A percentile compares a stretch with the other conserved stretches of the same genome.
Conservation (phyloP, 2,797 vertebrate genomes). For the Syndactyla subalaris region DNA sequence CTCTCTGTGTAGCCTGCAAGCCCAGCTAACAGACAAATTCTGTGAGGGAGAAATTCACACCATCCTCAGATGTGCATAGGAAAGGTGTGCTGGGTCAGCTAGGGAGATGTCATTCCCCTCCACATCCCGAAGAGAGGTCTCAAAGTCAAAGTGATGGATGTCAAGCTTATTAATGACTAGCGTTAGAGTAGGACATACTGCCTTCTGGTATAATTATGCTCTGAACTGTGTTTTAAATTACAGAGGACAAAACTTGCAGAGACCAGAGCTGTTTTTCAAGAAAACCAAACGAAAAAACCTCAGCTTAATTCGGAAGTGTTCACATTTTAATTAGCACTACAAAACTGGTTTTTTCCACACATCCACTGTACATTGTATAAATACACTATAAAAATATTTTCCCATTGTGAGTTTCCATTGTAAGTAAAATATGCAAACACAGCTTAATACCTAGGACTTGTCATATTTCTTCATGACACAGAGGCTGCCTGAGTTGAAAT, state of each 20-base stretch:
- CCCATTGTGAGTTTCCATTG: neutral
- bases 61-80: neutral
- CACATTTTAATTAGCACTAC: neutral
- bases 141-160: neutral
- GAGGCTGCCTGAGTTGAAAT: neutral
- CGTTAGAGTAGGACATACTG: neutral
- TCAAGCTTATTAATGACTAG: neutral
- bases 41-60: neutral
- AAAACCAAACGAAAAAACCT: neutral
- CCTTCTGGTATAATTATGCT: neutral
- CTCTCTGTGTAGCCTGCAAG: neutral
- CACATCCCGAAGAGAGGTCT: neutral
- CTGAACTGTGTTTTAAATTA: neutral
- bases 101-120: neutral
- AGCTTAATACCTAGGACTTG: neutral
- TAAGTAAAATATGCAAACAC: neutral
- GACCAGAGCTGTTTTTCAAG: neutral
- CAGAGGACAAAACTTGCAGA: neutral
- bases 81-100: neutral
- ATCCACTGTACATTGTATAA: neutral
- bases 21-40: neutral
- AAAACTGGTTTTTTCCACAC: neutral
- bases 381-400: neutral
- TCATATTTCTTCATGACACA: neutral
- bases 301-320: neutral